Base-by-base conservation (phyloP, 1,140 invertebrate species). In the Drosophila nigromelanica region DNA sequence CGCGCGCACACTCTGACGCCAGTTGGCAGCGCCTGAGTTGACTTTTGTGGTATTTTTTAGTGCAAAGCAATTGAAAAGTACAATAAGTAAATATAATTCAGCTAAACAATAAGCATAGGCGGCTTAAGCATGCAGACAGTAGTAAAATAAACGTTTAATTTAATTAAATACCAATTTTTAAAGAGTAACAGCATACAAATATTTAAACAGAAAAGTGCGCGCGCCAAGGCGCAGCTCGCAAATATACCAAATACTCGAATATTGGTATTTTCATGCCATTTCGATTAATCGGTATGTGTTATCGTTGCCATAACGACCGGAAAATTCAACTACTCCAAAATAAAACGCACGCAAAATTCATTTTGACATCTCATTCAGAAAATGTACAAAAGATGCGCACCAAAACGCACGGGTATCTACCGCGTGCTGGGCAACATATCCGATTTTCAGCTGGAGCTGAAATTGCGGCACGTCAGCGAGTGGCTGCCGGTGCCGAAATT, bases 341-440 rank as follows among this genome's bases (percentile, higher is more conserved):
- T 35, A 48, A 43, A 55, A 18, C 12, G 15, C 47, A 18, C 10
- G 33, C 8, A 62, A 51, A 45, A 45, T 21, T 2, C 18, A 58
- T 33, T 62, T 27, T 43, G 14, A 40, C 6, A 60, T 21, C 21
- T 12, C n/a, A 30, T n/a, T 7, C 18, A 0, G n/a, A 61, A 60
- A 39, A 90, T 91, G 82, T 51, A 87, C 67, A 72, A 92, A 75
- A 70, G 60, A 56, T 40, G 92, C 83, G 78, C 61, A 42, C 73
- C 92, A 90, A 85, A 92, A 52, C 78, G 75, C n/a, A 85, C 93
- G 0, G 92, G 91, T 4, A 91, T 83, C 45, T 94, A 94, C 66
- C 90, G 90, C 10, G 90, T 93, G 21, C 90, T 74, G 30, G 92
- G 93, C 21, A 91, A 92, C 12, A 93, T 94, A 24, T 73, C 82